A percentile compares a stretch with the other conserved stretches of the same genome.
Conservation (phyloP, 2,888 invertebrate species). For the Papilio elwesi region DNA sequence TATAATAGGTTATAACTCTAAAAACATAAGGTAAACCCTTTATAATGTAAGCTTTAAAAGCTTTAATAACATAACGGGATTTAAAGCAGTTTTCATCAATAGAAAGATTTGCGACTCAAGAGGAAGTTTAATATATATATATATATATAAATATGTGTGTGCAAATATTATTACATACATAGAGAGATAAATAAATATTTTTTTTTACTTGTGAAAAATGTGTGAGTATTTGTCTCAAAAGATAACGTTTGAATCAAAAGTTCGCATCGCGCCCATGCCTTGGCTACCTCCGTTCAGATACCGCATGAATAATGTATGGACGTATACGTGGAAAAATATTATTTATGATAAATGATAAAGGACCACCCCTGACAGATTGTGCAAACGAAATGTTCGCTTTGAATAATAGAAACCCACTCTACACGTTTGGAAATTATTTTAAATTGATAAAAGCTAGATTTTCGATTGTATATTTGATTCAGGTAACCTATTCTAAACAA, state of each 20-base stretch:
- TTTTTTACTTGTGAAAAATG: conserved; percentile 13
- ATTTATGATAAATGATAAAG: conserved; percentile 53
- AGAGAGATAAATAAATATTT: too few species aligned
- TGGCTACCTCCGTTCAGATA: conserved; percentile 41
- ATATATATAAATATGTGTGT: too few species aligned
- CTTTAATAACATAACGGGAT: too few species aligned
- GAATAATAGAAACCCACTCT: neutral
- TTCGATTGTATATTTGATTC: too few species aligned
- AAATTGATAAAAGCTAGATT: neutral
- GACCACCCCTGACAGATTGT: conserved; percentile 41
- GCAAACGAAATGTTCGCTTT: conserved; percentile 17
- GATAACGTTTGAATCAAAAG: conserved; percentile 15
- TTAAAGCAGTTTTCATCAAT: too few species aligned
- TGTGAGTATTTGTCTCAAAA: conserved; percentile 12
- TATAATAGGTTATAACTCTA: too few species aligned
- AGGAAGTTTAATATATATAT: too few species aligned
- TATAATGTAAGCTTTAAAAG: too few species aligned
- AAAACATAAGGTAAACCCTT: too few species aligned
- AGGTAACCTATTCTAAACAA: too few species aligned
- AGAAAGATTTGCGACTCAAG: too few species aligned
- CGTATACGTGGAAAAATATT: conserved; percentile 45
- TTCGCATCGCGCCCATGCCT: conserved; percentile 10
- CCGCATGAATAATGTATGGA: conserved; percentile 51
- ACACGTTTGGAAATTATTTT: neutral
- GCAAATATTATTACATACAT: too few species aligned